A percentile compares a stretch with the other conserved stretches of the same genome.
phyloP scores from a whole-genome alignment of 1,140 invertebrate genomes.

The Ostrea edulis region DNA sequence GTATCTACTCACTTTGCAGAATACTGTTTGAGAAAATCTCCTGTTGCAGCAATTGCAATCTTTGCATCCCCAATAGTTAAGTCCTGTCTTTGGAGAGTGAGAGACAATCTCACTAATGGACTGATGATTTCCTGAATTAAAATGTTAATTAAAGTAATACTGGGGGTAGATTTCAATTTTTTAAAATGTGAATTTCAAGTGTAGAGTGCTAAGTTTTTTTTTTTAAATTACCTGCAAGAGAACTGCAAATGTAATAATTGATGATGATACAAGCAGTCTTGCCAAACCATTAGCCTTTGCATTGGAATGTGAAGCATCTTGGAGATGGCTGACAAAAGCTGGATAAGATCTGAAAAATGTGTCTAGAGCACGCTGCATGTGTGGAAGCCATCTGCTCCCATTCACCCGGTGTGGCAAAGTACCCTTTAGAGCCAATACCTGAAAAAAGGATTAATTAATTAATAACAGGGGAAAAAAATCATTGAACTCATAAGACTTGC shows the following conservation, averaged over 20 bases:
- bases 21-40: slow-evolving; percentile 17
- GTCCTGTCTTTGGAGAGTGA: slow-evolving; percentile 23
- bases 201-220: background rate
- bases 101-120: slow-evolving; percentile 16
- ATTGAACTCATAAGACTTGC: background rate
- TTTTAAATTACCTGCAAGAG: slow-evolving; percentile 34
- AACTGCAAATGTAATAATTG: slow-evolving; percentile 35
- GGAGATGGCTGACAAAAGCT: slow-evolving; percentile 34
- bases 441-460: background rate
- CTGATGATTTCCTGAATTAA: background rate
- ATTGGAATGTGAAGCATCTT: slow-evolving; percentile 5
- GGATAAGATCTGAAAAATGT: slow-evolving; percentile 37
- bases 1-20: background rate
- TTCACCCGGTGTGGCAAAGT: slow-evolving; percentile 6
- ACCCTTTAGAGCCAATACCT: slow-evolving; percentile 14
- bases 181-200: background rate
- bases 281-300: slow-evolving; percentile 32
- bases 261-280: background rate
- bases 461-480: background rate
- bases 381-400: slow-evolving; percentile 35
- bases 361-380: slow-evolving; percentile 10
- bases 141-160: background rate
- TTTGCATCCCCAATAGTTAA: slow-evolving; percentile 13
- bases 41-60: slow-evolving; percentile 28
- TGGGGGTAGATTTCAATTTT: background rate